Evolutionary conservation across 1,140 invertebrate genomes (phyloP).

Genomic region (Megathymus violae): DNA sequence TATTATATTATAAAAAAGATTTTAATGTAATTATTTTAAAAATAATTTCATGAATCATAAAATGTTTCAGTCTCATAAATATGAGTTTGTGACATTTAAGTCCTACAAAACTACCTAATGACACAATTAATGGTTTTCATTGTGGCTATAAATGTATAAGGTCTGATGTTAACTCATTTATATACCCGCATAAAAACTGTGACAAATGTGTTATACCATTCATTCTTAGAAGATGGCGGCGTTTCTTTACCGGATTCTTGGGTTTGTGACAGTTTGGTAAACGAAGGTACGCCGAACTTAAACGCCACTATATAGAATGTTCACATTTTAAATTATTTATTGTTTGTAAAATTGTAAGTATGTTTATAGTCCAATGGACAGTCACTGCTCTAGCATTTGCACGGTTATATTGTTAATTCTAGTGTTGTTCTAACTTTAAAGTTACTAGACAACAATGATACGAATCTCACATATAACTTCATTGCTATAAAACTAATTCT

Average conservation of each 20-base stretch:
- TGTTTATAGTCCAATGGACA: too few relatives aligned
- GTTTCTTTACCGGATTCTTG: slow-evolving; percentile 39
- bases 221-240: slow-evolving; percentile 49
- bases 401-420: too few relatives aligned
- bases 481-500: too few relatives aligned
- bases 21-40: not conserved
- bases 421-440: too few relatives aligned
- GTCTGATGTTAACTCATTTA: slow-evolving; percentile 13
- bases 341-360: too few relatives aligned
- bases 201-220: slow-evolving; percentile 40
- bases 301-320: slow-evolving; percentile 24
- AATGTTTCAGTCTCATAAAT: slow-evolving; percentile 2
- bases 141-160: slow-evolving; percentile 28
- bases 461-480: too few relatives aligned
- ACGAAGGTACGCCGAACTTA: slow-evolving; percentile 27
- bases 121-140: slow-evolving; percentile 14
- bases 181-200: slow-evolving; percentile 41
- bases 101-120: slow-evolving; percentile 19
- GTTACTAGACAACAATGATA: too few relatives aligned
- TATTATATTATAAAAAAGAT: too few relatives aligned
- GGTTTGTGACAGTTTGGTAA: slow-evolving; percentile 32
- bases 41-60: not conserved
- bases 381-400: too few relatives aligned
- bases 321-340: too few relatives aligned
- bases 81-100: slow-evolving; percentile 2